Conservation (phyloP, 2,888 invertebrate species). For the Rhingia rostrata region DNA sequence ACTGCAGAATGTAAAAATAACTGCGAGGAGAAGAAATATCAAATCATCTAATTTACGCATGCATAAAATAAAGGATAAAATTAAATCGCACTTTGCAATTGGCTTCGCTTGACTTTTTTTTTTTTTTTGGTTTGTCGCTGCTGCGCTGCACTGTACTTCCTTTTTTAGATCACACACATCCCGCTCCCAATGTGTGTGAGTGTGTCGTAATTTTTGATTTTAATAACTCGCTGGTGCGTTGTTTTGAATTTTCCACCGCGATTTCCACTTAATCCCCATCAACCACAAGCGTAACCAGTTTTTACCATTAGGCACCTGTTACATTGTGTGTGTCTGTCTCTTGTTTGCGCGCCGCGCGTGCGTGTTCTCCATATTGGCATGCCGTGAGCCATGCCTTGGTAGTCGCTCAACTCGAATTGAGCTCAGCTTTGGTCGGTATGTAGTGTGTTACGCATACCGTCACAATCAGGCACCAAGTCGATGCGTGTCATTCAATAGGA, state of each 20-base stretch:
- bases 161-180: slow-evolving; percentile 9
- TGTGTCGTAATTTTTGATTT: slow-evolving; percentile 46
- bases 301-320: slow-evolving; percentile 70
- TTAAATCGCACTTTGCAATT: slow-evolving; percentile 53
- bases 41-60: slow-evolving; percentile 63
- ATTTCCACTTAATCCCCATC: slow-evolving; percentile 59
- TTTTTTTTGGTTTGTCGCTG: not conserved
- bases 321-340: slow-evolving; percentile 36
- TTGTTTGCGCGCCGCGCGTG: not conserved
- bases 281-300: slow-evolving; percentile 62
- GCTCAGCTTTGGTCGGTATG: not conserved
- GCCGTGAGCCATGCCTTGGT: slow-evolving; percentile 1
- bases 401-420: slow-evolving; percentile 1
- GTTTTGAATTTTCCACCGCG: slow-evolving; percentile 49
- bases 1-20: slow-evolving; percentile 6
- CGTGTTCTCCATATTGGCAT: not conserved
- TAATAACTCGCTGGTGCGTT: slow-evolving; percentile 37
- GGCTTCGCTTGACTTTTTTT: slow-evolving; percentile 12
- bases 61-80: slow-evolving; percentile 55
- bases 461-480: slow-evolving; percentile 57
- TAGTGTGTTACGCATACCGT: slow-evolving; percentile 27
- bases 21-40: slow-evolving; percentile 29
- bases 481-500: slow-evolving; percentile 64
- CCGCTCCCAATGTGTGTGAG: not conserved
- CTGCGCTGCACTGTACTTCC: not conserved